Evolutionary conservation across 2,888 invertebrate genomes (phyloP).

Genomic region (Heteropelma amictum): DNA sequence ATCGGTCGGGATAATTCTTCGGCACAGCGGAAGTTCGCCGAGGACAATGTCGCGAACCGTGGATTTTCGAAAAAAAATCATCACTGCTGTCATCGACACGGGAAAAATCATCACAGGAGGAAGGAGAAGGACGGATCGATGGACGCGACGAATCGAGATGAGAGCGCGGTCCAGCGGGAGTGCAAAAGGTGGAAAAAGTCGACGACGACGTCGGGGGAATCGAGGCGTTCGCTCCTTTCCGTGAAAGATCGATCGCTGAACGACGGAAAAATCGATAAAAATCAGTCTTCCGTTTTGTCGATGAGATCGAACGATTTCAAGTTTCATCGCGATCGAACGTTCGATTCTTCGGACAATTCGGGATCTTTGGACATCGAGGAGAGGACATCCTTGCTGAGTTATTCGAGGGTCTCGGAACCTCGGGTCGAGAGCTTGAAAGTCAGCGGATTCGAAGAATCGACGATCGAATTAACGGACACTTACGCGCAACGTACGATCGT

Average conservation of each 20-base stretch:
- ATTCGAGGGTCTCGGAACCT: slow-evolving; percentile 5
- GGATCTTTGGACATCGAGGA: neutral
- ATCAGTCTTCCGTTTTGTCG: neutral
- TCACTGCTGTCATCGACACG: neutral
- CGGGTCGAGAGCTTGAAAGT: neutral
- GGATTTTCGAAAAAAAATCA: too few relatives aligned
- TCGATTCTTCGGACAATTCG: slow-evolving; percentile 4
- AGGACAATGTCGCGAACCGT: too few relatives aligned
- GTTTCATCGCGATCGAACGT: neutral
- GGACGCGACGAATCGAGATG: neutral
- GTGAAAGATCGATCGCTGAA: neutral
- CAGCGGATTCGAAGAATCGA: neutral
- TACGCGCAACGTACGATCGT: slow-evolving; percentile 32
- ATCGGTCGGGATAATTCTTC: neutral
- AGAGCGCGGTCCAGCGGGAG: neutral
- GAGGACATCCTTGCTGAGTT: slow-evolving; percentile 18
- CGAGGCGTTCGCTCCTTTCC: neutral
- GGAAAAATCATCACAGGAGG: neutral
- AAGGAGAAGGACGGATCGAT: neutral
- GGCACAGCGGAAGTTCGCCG: neutral
- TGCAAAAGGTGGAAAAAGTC: slow-evolving; percentile 5
- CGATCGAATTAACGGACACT: slow-evolving; percentile 16
- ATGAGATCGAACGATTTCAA: neutral
- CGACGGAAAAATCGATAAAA: neutral
- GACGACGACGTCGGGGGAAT: neutral